phyloP scores from a whole-genome alignment of 2,797 vertebrate species.

The Loriculus beryllinus region DNA sequence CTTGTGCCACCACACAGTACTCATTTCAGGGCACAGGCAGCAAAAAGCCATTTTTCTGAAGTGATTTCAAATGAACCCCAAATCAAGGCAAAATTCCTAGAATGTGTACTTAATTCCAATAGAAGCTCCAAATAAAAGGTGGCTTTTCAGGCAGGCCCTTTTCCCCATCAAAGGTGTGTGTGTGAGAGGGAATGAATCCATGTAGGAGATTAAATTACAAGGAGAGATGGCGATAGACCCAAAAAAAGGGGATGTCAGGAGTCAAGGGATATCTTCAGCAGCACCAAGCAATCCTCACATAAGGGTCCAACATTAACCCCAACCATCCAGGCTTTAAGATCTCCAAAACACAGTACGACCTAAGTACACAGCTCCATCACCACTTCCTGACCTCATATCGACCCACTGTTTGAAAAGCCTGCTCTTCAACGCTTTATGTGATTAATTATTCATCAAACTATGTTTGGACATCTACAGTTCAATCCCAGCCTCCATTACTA shows the following conservation, averaged over 20 bases:
- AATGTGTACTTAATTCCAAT: neutral
- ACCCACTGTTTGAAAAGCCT: neutral
- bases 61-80: neutral
- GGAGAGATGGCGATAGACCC: neutral
- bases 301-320: neutral
- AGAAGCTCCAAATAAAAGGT: neutral
- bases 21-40: neutral
- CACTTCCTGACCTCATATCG: neutral
- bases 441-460: constrained; percentile 51
- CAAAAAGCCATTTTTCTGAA: neutral
- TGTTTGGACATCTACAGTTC: constrained; percentile 14
- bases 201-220: neutral
- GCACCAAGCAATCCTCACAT: neutral
- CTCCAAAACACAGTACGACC: neutral
- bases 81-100: neutral
- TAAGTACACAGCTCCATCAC: neutral
- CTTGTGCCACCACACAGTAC: neutral
- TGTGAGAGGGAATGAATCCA: neutral
- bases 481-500: neutral
- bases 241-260: neutral
- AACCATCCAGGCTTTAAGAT: neutral
- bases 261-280: neutral
- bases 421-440: neutral
- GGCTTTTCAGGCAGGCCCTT: neutral
- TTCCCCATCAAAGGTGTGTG: rapidly evolving